A percentile compares a stretch with the other conserved stretches of the same genome.
phyloP scores from a whole-genome alignment of 2,113 vertebrate species.

The Cebidichthys violaceus region DNA sequence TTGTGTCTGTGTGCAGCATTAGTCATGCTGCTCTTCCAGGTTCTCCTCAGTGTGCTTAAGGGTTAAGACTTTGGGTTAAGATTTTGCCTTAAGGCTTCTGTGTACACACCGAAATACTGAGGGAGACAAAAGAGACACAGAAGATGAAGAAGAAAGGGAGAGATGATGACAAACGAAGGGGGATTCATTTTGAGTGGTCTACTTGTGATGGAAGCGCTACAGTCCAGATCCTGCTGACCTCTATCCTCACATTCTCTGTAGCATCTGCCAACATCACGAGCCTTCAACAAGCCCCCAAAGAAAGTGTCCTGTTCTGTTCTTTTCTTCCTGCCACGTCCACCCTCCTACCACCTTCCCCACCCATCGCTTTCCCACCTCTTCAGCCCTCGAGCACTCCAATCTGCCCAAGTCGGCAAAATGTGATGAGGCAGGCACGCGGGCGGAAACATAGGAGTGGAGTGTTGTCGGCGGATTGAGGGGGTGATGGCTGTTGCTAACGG shows the following conservation, averaged over 20 bases:
- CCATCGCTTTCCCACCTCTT: conserved; percentile 52
- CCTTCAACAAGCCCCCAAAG: conserved; percentile 25
- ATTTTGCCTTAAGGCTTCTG: conserved; percentile 61
- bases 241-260: conserved; percentile 20
- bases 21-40: conserved; percentile 56
- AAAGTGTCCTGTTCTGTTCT: conserved; percentile 25
- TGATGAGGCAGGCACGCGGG: conserved; percentile 68
- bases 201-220: conserved; percentile 35
- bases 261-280: conserved; percentile 47
- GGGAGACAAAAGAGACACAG: conserved; percentile 19
- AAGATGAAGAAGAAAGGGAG: conserved; percentile 6
- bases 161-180: conserved; percentile 57
- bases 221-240: conserved; percentile 56
- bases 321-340: conserved; percentile 29
- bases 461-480: conserved; percentile 25
- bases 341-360: conserved; percentile 47
- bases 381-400: conserved; percentile 56
- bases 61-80: conserved; percentile 70
- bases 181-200: conserved; percentile 53
- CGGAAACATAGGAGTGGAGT: conserved; percentile 54
- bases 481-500: conserved; percentile 63
- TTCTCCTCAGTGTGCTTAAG: conserved; percentile 57
- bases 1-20: conserved; percentile 42
- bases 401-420: conserved; percentile 64
- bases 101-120: conserved; percentile 59